Conservation (phyloP, 2,888 invertebrate genomes). For the Cantharis lateralis region DNA sequence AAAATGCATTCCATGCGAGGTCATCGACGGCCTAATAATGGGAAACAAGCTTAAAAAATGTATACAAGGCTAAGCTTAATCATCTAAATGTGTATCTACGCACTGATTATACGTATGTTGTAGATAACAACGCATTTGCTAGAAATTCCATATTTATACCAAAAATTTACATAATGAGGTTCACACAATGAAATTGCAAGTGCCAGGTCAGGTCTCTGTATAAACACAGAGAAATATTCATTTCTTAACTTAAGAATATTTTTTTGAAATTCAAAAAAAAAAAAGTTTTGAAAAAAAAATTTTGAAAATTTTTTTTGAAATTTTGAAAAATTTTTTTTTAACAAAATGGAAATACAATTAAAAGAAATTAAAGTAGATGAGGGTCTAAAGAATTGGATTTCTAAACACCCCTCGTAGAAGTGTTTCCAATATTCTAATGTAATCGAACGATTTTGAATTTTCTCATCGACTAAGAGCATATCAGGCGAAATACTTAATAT, state of each 20-base stretch:
- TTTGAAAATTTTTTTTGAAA: too few relatives aligned
- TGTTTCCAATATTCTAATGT: neutral
- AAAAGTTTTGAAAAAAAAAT: too few relatives aligned
- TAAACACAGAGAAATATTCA: too few relatives aligned
- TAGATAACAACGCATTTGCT: neutral
- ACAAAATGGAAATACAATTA: too few relatives aligned
- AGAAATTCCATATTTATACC: neutral
- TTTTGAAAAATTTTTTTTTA: too few relatives aligned
- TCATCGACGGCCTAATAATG: slow-evolving; percentile 18
- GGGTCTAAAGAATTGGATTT: neutral
- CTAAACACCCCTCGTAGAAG: neutral
- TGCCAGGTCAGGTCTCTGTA: neutral
- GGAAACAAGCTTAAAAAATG: slow-evolving; percentile 1
- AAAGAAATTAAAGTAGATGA: too few relatives aligned
- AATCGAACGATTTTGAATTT: neutral
- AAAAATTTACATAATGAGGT: neutral
- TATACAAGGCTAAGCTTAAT: slow-evolving; percentile 8
- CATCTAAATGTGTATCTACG: slow-evolving; percentile 7
- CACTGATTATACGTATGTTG: neutral
- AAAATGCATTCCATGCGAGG: slow-evolving; percentile 18
- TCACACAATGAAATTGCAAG: neutral
- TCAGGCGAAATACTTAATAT: neutral
- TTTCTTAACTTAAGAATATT: too few relatives aligned
- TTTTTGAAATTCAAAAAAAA: too few relatives aligned
- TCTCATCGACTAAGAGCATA: neutral